Conservation (phyloP, 2,797 vertebrate species). For the Anguilla obscura region DNA sequence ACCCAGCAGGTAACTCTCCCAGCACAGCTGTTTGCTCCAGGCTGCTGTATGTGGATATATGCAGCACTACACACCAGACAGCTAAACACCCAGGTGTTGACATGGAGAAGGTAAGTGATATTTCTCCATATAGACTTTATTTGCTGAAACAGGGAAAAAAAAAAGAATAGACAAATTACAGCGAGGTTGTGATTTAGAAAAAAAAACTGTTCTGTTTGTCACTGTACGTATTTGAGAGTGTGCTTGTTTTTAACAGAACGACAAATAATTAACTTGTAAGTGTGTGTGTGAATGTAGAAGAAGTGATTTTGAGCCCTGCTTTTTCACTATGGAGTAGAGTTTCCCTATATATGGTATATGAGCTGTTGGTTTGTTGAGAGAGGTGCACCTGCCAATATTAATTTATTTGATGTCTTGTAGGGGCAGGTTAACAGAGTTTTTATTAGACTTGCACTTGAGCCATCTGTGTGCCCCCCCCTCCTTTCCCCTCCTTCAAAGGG, state of each 20-base stretch:
- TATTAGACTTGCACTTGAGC: not conserved
- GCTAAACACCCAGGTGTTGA: conserved; percentile 7
- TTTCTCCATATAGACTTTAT: not conserved
- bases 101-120: conserved; percentile 36
- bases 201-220: not conserved
- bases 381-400: conserved; percentile 8
- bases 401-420: not conserved
- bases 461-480: not conserved
- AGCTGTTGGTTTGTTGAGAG: not conserved
- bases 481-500: not conserved
- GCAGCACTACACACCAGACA: conserved; percentile 11
- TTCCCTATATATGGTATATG: not conserved
- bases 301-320: not conserved
- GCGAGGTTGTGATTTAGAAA: not conserved
- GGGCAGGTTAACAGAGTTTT: conserved; percentile 16
- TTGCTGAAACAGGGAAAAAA: not conserved
- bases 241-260: not conserved
- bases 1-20: conserved; percentile 24
- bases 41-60: conserved; percentile 31
- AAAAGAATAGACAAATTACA: not conserved
- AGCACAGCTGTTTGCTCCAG: not conserved
- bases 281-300: not conserved
- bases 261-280: not conserved
- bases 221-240: not conserved
- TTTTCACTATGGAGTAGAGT: not conserved